Percentiles rank a stretch among this genome's conserved stretches.
Evolutionary conservation across 92 coral and sea anemone genomes (phyloP).

Genomic region (Metridium senile): DNA sequence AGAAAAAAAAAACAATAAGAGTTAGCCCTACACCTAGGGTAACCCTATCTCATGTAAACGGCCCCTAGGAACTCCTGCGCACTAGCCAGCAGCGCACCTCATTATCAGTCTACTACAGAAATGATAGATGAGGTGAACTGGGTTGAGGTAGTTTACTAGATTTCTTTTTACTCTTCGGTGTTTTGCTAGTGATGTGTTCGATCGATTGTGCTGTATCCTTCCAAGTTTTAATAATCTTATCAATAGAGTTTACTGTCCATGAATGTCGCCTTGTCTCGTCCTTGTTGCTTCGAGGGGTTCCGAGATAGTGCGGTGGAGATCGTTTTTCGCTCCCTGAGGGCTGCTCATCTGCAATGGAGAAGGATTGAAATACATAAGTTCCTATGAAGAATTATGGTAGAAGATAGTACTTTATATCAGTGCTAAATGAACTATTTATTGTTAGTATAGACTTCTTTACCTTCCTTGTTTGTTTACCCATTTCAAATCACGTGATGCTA

Average conservation of each 20-base stretch:
- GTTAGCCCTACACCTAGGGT: too few species aligned
- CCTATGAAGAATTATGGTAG: too few species aligned
- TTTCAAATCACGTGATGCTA: too few species aligned
- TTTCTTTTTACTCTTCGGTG: slow-evolving; percentile 2
- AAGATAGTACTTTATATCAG: too few species aligned
- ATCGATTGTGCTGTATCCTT: slow-evolving; percentile 54
- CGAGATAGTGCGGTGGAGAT: slow-evolving; percentile 27
- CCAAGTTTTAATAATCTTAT: slow-evolving; percentile 85
- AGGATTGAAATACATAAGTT: neutral
- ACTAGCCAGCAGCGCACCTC: too few species aligned
- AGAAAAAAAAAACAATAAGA: too few species aligned
- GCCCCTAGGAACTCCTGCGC: too few species aligned
- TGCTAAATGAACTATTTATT: too few species aligned
- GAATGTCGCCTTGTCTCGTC: slow-evolving; percentile 58
- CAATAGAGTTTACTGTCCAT: slow-evolving; percentile 83
- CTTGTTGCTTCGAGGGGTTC: slow-evolving; percentile 35
- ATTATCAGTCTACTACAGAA: neutral
- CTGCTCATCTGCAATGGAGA: slow-evolving; percentile 15
- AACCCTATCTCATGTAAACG: too few species aligned
- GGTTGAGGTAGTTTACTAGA: slow-evolving; percentile 25
- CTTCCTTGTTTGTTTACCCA: too few species aligned
- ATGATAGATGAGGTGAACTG: slow-evolving; percentile 25
- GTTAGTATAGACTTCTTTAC: too few species aligned
- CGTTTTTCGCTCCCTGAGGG: slow-evolving; percentile 23
- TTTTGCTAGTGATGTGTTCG: slow-evolving; percentile 14